Conservation (phyloP, 2,113 vertebrate genomes). For the Mesoclemmys tuberculata region DNA sequence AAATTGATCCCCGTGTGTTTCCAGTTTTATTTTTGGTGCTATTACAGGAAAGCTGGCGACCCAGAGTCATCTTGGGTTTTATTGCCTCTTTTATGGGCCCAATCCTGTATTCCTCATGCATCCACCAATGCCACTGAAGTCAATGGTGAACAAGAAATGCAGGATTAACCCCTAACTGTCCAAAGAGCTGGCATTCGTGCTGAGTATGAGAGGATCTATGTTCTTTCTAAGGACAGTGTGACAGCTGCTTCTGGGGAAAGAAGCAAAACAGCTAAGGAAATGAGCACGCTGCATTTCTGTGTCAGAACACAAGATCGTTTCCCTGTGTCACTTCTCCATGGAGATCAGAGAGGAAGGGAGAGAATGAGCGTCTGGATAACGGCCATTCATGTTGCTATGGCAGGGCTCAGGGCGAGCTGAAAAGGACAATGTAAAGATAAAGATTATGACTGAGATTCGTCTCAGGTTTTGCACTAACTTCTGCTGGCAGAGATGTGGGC, state of each 20-base stretch:
- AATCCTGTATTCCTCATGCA: not conserved
- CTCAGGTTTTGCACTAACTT: not conserved
- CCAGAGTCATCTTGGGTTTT: not conserved
- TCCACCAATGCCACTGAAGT: not conserved
- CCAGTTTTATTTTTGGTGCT: slow-evolving; percentile 32
- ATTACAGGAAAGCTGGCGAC: slow-evolving; percentile 6
- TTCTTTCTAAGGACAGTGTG: not conserved
- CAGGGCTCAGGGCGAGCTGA: not conserved
- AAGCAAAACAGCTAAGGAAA: not conserved
- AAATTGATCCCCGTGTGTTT: slow-evolving; percentile 6
- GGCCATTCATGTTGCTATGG: not conserved
- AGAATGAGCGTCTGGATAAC: not conserved
- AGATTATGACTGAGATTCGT: not conserved
- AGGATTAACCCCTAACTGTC: not conserved
- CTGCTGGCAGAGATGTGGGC: not conserved
- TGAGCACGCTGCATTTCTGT: not conserved
- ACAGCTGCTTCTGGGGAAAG: not conserved
- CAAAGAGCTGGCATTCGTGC: not conserved
- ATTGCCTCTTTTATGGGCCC: not conserved
- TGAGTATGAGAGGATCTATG: not conserved
- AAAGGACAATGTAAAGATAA: not conserved
- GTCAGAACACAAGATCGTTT: not conserved
- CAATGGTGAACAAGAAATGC: not conserved
- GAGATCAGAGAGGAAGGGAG: slow-evolving; percentile 2
- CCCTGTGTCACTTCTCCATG: not conserved